These are phyloP conservation scores for Phthorimaea operculella DNA, from an alignment of 1,140 invertebrate species.

Conservation along the genomic window DNA sequence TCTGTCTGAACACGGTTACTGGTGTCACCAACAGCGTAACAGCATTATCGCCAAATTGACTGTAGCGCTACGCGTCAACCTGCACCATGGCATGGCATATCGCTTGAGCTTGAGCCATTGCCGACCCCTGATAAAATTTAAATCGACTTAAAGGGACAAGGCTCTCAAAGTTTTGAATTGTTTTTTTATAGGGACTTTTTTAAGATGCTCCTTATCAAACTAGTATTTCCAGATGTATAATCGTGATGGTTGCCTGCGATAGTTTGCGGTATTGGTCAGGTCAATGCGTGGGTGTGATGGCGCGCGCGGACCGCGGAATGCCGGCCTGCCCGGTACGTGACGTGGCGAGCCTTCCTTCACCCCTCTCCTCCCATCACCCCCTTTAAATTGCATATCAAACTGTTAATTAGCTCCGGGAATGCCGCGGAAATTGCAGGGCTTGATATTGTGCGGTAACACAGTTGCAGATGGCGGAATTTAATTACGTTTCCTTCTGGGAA, in stretches of 20 bases:
- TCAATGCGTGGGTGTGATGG: conserved; percentile 13
- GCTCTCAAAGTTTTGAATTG: too few relatives aligned
- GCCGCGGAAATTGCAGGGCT: not conserved
- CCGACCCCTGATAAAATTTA: too few relatives aligned
- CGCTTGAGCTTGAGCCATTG: too few relatives aligned
- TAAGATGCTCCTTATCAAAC: too few relatives aligned
- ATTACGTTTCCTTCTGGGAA: not conserved
- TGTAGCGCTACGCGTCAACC: too few relatives aligned
- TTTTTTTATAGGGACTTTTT: too few relatives aligned
- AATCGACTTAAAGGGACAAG: too few relatives aligned
- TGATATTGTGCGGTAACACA: not conserved
- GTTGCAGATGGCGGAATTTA: not conserved
- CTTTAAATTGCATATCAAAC: not conserved
- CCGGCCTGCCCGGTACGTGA: conserved; percentile 3
- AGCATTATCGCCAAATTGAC: too few relatives aligned
- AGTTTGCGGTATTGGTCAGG: not conserved
- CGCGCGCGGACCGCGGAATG: conserved; percentile 29
- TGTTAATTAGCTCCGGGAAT: not conserved
- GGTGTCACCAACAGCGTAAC: too few relatives aligned
- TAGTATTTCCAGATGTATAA: not conserved
- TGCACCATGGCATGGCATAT: too few relatives aligned
- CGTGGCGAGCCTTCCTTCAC: conserved; percentile 29
- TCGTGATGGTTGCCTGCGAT: not conserved
- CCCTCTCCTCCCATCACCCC: not conserved
- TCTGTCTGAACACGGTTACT: too few relatives aligned